Base-by-base conservation (phyloP, 2,888 invertebrate species). In the Noctuana brunneofusca region DNA sequence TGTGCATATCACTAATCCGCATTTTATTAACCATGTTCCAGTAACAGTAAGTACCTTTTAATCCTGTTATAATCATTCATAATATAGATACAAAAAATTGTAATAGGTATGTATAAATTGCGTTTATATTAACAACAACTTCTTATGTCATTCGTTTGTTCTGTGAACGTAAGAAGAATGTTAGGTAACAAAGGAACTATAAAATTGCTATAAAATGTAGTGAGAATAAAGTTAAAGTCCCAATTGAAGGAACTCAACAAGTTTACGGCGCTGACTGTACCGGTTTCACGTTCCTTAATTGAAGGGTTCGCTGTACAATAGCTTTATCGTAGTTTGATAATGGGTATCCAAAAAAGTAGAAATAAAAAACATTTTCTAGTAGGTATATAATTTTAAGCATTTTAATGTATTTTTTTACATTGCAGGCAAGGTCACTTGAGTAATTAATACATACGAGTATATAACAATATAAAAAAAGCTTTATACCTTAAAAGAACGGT, bases 211-310 rank as follows among this genome's bases (percentile, higher is more conserved):
- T 59, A 59, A 59, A 59, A 53, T 52, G 30, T 35, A 32, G 52
- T 53, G 59, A 53, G 59, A 24, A 50, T 27, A 50, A 49, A 50
- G 30, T 56, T 46, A 18, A 18, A 32, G 46, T 32, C 53, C 43
- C 53, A 59, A 53, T 59, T 43, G 53, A 59, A 41, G 16, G 53
- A 30, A 30, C 53, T 52, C 53, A 59, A 59, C 52, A 59, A 52
- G 50, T 59, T 52, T 59, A 59, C 24, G 52, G 14, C 50, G 58
- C 43, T 35, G 35, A 59, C 50, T 30, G 52, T 59, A 59, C 52
- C 43, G 38, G 52, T 24, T 14, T 30, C 11, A 14, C 41, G 41
- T 30, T 41, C 58, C n/a, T n/a, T n/a, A 24, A 41, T 27, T 41
- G 58, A 32, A 27, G 24, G 49, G 38, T 18, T 22, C n/a, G n/a